phyloP scores from a whole-genome alignment of 2,888 invertebrate genomes.

The Hemicrepidius hirtus region DNA sequence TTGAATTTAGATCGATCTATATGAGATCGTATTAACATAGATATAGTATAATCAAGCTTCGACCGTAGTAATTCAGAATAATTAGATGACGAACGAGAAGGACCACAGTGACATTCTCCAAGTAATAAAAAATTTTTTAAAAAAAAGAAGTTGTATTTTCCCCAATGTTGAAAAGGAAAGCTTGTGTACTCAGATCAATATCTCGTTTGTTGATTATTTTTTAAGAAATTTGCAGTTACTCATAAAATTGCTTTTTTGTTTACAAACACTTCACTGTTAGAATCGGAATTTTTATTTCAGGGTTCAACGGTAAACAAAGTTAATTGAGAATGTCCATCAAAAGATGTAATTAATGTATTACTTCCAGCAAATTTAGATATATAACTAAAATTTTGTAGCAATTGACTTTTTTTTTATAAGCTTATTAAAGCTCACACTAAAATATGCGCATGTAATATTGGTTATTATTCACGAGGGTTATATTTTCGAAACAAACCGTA shows the following conservation, averaged over 20 bases:
- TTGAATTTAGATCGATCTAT: slow-evolving; percentile 34
- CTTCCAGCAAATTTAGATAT: no score
- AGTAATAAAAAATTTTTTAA: not conserved
- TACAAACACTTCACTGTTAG: not conserved
- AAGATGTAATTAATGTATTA: not conserved
- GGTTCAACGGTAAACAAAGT: not conserved
- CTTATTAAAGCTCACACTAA: no score
- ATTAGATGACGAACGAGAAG: slow-evolving; percentile 30
- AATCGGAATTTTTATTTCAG: not conserved
- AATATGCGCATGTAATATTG: no score
- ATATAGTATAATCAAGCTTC: slow-evolving; percentile 31
- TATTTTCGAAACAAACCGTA: no score
- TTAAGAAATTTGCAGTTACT: not conserved
- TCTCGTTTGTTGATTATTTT: not conserved
- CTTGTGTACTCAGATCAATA: not conserved
- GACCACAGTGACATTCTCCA: not conserved
- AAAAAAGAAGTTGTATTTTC: slow-evolving; percentile 1
- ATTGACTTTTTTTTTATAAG: no score
- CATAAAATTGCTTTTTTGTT: not conserved
- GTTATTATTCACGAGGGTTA: no score
- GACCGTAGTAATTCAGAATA: slow-evolving; percentile 17
- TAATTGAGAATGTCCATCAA: slow-evolving; percentile 15
- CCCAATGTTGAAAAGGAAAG: not conserved
- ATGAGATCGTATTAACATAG: slow-evolving; percentile 31
- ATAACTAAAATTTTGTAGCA: no score